A percentile compares a stretch with the other conserved stretches of the same genome.
phyloP scores from a whole-genome alignment of 2,888 invertebrate genomes.

The Ferrisia virgata region DNA sequence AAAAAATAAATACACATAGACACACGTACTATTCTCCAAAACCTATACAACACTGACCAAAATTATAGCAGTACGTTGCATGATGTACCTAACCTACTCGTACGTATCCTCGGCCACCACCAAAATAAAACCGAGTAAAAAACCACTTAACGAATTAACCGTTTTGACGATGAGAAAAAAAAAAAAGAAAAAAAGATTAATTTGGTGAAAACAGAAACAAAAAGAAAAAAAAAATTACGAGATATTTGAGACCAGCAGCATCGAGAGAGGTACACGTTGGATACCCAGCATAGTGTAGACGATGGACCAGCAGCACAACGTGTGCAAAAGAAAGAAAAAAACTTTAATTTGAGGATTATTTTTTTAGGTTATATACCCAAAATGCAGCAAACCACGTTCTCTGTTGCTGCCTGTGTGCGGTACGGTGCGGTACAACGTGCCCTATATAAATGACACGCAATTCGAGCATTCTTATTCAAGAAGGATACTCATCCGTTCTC shows the following conservation, averaged over 20 bases:
- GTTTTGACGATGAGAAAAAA: not conserved
- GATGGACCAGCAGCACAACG: no score
- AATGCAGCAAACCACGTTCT: not conserved
- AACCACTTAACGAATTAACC: slow-evolving; percentile 6
- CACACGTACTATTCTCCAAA: not conserved
- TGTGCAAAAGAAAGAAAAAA: not conserved
- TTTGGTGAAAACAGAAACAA: not conserved
- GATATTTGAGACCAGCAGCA: not conserved
- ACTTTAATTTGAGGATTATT: slow-evolving; percentile 12
- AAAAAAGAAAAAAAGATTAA: not conserved
- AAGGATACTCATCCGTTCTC: slow-evolving; percentile 24
- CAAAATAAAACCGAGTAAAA: not conserved
- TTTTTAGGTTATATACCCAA: not conserved
- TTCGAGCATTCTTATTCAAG: slow-evolving; percentile 26
- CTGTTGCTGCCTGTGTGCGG: not conserved
- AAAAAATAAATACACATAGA: no score
- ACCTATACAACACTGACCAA: not conserved
- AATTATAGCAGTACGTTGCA: no score
- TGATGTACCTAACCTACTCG: no score
- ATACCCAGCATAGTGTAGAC: not conserved
- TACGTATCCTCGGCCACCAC: not conserved
- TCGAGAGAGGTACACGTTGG: no score
- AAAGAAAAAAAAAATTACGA: not conserved
- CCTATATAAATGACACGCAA: slow-evolving; percentile 23
- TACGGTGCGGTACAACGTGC: no score